Base-by-base conservation (phyloP, 2,113 vertebrate species). In the Condylura cristata region DNA sequence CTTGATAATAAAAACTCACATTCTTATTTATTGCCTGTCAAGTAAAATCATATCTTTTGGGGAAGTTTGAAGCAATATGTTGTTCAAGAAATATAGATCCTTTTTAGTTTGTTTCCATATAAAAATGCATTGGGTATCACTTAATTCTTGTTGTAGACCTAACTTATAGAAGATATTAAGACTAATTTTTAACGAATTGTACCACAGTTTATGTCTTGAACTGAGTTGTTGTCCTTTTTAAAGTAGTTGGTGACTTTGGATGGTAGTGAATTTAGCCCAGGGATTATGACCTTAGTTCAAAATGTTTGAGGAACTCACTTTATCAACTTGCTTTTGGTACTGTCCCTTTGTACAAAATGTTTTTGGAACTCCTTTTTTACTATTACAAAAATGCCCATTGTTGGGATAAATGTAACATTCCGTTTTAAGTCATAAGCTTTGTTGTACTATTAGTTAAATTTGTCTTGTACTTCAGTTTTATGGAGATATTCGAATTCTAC, bases 181-280 rank as follows among this genome's bases (percentile, higher is more conserved):
- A 89, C 32, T 86, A 26, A 74, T 93, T 94, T 94, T 86, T 95
- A 91, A 82, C 11, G 78, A 89, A 86, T 86, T 70, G 44, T 4
- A 74, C 75, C 4, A 53, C n/a, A 78, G 26, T 8, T 63, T 88
- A 22, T 53, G 83, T 60, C 41, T 92, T 92, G 14, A 89, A 12
- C 13, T 93, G 74, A 89, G 24, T 30, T 51, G 44, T n/a, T 95
- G 8, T 90, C 76, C 14, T 91, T 24, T 90, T 91, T n/a, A 70
- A 28, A 87, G 34, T 79, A 89, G 20, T 56, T 70, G 56, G 34
- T 95, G 63, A 39, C 28, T 90, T 91, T 46, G 18, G 61, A 95
- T 78, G 58, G 24, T 91, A n/a, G 44, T 26, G 5, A 44, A 66
- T 90, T 84, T 94, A 89, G 9, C 30, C 53, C 24, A 72, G 34